These are phyloP conservation scores for Amia ocellicauda DNA, from an alignment of 2,113 vertebrate genomes.

Conservation along the genomic window DNA sequence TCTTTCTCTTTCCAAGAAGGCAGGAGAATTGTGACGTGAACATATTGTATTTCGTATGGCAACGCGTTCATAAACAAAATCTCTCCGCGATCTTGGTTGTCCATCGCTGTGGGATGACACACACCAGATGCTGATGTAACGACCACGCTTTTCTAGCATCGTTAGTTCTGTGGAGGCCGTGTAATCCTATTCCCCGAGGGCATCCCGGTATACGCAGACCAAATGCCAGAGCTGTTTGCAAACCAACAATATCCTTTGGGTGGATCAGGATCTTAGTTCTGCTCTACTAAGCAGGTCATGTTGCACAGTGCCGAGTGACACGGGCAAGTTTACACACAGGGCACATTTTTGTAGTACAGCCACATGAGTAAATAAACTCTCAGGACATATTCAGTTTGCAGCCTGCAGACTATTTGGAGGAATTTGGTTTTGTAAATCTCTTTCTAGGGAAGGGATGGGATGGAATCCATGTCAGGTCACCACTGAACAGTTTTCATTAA, in stretches of 20 bases:
- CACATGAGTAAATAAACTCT: no score
- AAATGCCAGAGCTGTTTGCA: conserved; percentile 2
- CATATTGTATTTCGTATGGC: neutral
- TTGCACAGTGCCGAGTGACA: neutral
- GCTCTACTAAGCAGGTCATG: neutral
- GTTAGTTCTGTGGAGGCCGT: neutral
- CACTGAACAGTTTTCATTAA: no score
- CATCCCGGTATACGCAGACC: neutral
- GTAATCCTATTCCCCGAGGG: neutral
- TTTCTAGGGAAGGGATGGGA: no score
- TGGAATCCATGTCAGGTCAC: no score
- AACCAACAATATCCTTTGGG: neutral
- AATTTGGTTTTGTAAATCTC: no score
- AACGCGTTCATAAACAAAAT: neutral
- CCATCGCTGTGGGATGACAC: neutral
- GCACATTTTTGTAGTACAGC: neutral
- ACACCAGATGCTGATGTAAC: neutral
- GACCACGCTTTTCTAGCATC: neutral
- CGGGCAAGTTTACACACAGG: no score
- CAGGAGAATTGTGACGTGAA: no score
- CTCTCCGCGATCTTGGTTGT: neutral
- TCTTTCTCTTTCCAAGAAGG: no score
- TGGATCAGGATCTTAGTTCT: neutral
- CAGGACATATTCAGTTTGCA: no score
- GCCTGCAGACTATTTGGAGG: no score